Percentiles rank a stretch among this genome's conserved stretches.
Evolutionary conservation across 2,888 invertebrate genomes (phyloP).

Genomic region (Saturnia pavonia): DNA sequence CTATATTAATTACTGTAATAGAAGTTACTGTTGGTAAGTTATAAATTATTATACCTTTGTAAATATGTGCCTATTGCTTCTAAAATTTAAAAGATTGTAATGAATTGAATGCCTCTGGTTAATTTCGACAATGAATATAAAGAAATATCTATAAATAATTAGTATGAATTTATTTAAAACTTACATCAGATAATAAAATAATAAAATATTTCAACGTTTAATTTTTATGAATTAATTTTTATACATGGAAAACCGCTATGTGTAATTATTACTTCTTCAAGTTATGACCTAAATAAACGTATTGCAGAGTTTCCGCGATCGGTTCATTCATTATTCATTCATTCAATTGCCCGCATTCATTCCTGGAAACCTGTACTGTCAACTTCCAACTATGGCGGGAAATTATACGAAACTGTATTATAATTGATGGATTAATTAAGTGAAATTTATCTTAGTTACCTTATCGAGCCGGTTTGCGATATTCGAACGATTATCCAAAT

Average conservation of each 20-base stretch:
- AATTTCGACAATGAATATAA: too few species aligned
- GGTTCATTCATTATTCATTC: constrained; percentile 20
- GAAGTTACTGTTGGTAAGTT: too few species aligned
- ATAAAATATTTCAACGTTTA: too few species aligned
- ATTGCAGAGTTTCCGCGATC: constrained; percentile 5
- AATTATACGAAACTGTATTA: constrained; percentile 42
- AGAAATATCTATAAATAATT: too few species aligned
- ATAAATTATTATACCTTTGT: too few species aligned
- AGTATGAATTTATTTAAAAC: too few species aligned
- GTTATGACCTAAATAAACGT: not conserved
- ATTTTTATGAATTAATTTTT: not conserved
- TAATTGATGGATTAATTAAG: constrained; percentile 40
- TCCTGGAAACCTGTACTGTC: constrained; percentile 24
- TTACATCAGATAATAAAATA: too few species aligned
- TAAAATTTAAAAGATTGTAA: too few species aligned
- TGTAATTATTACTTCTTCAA: constrained; percentile 1
- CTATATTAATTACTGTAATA: too few species aligned
- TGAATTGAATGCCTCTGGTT: too few species aligned
- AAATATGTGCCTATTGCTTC: too few species aligned
- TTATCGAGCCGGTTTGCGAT: constrained; percentile 26
- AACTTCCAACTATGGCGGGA: not conserved
- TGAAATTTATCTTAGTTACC: constrained; percentile 55
- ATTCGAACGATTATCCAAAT: not conserved
- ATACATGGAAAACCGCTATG: not conserved
- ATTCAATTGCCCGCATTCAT: constrained; percentile 3